phyloP scores from a whole-genome alignment of 2,113 vertebrate genomes.

The Meles meles region DNA sequence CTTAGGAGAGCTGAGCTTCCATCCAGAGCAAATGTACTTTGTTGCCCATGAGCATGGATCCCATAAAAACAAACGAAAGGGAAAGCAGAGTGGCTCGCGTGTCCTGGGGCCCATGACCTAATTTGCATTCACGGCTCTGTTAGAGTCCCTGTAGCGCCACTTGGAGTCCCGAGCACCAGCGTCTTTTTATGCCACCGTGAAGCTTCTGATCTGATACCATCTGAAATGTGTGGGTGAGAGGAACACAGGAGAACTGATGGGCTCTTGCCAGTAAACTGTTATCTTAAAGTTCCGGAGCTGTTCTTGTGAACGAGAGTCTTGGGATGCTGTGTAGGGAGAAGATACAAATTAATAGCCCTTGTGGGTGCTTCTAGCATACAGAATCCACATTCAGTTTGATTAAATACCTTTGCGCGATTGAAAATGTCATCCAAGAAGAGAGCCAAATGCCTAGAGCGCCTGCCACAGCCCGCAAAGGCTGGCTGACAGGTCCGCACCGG shows the following conservation, averaged over 20 bases:
- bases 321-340: background rate
- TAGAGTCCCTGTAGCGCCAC: background rate
- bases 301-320: slow-evolving; percentile 26
- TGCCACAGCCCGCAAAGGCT: background rate
- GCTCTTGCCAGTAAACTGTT: background rate
- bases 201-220: background rate
- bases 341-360: background rate
- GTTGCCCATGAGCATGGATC: background rate
- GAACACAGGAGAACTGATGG: background rate
- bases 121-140: background rate
- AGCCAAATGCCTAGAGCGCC: background rate
- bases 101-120: background rate
- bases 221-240: slow-evolving; percentile 30
- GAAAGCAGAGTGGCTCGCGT: background rate
- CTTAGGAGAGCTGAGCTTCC: background rate
- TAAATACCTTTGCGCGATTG: background rate
- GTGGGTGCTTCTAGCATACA: background rate
- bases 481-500: slow-evolving; percentile 22
- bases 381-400: background rate
- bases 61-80: slow-evolving; percentile 30
- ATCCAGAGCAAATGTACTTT: background rate
- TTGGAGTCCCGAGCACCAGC: background rate
- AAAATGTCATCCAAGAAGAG: slow-evolving; percentile 29
- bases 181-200: background rate
- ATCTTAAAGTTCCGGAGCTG: background rate